phyloP scores from a whole-genome alignment of 2,113 vertebrate genomes.

The Pungitius pungitius region DNA sequence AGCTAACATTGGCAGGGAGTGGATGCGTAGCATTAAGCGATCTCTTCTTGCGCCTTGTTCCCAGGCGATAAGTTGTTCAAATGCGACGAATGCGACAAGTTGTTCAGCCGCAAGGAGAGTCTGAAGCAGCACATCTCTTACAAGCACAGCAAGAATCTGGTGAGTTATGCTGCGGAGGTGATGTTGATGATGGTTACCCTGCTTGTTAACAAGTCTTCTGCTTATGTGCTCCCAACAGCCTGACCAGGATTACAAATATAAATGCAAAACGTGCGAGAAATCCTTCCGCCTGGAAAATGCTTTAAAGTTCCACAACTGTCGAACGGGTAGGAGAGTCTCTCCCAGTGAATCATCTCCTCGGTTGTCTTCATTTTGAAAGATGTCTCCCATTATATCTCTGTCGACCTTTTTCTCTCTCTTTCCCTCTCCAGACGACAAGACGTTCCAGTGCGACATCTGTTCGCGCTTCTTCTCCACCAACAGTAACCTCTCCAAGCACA shows the following conservation, averaged over 20 bases:
- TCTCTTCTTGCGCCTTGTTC: neutral
- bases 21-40: neutral
- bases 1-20: neutral
- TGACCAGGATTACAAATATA: slow-evolving; percentile 90
- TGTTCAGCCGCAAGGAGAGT: slow-evolving; percentile 98
- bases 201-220: neutral
- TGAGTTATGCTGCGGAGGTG: slow-evolving; percentile 46
- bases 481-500: slow-evolving; percentile 99
- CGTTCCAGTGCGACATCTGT: slow-evolving; percentile 99
- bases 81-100: slow-evolving; percentile 97
- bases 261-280: slow-evolving; percentile 93
- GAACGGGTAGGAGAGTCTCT: slow-evolving; percentile 84
- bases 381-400: neutral
- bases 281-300: slow-evolving; percentile 95
- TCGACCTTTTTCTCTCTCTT: neutral
- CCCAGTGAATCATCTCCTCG: neutral
- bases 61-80: slow-evolving; percentile 97
- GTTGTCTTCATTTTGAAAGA: neutral
- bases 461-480: slow-evolving; percentile 99
- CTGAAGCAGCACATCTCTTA: slow-evolving; percentile 99
- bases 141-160: slow-evolving; percentile 97
- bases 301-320: slow-evolving; percentile 96
- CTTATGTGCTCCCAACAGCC: slow-evolving; percentile 77
- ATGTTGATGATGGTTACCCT: rapidly evolving
- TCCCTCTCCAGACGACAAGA: slow-evolving; percentile 91